Evolutionary conservation across 2,113 vertebrate species (phyloP).

Genomic region (Tragelaphus imberbis): DNA sequence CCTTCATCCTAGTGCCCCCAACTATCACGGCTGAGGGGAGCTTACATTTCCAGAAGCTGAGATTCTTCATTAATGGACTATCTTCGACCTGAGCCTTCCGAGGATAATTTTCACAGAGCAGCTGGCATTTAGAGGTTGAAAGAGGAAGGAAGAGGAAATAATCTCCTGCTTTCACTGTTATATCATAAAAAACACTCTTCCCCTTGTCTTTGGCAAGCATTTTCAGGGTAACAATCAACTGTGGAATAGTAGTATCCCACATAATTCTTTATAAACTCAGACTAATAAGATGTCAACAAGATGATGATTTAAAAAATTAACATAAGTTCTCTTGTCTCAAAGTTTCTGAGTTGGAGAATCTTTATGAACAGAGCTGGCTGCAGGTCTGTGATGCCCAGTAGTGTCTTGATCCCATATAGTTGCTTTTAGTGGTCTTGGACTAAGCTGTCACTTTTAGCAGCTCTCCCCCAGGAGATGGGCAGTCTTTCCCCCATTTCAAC

Average conservation of each 20-base stretch:
- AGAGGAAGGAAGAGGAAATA: neutral
- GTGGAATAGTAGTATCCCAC: neutral
- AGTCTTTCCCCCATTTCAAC: neutral
- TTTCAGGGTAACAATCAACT: neutral
- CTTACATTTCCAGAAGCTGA: neutral
- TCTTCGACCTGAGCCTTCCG: neutral
- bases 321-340: neutral
- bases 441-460: neutral
- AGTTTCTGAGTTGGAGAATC: neutral
- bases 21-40: neutral
- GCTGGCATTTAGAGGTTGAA: neutral
- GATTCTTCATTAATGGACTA: neutral
- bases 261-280: slow-evolving; percentile 24
- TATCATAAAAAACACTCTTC: neutral
- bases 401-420: neutral
- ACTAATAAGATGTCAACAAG: slow-evolving; percentile 22
- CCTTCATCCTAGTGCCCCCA: neutral
- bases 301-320: neutral
- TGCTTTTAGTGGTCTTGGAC: neutral
- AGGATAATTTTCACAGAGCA: neutral
- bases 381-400: neutral
- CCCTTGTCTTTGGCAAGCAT: neutral
- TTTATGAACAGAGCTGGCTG: neutral
- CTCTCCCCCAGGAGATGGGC: neutral
- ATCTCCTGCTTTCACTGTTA: slow-evolving; percentile 31